Evolutionary conservation across 2,888 invertebrate species (phyloP), one percentile per base, ranked within the genome.

Genomic region (Geotrupes spiniger): DNA sequence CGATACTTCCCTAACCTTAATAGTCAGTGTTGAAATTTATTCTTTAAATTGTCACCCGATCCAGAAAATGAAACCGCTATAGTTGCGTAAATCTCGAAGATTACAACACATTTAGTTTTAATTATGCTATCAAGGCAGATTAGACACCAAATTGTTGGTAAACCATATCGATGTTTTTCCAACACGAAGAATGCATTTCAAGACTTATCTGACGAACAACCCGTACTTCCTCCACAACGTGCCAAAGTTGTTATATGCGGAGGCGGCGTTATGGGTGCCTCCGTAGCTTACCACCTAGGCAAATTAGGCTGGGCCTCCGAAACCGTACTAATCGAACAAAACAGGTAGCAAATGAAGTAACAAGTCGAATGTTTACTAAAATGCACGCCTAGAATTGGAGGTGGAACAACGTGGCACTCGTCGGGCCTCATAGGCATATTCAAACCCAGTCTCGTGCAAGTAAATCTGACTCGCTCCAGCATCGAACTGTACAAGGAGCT

Each of bases 251-350:
- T 92, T 33, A 84, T 95, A 64, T 93, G 93, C 71, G 95, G 95
- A 2, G 94, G 93, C 10, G 95, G 95, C 15, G 84, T 93, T 33
- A 88, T 92, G 80, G 95, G 94, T 2, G 87, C 90, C 6, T 89
- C 94, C 1, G 90, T 95, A 5, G 94, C 93, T 8, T 95, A 94
- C 70, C 91, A 95, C 70, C 75, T 96, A 36, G 87, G 90, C 0
- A 76, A 84, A 61, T 74, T 86, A 56, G 95, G 94, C 42, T 89
- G 89, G 85, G 91, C 89, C 5, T 76, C 78, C 16, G 82, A 90
- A 56, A 91, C 92, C 1, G 75, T 94, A 11, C 73, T 96, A 0
- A 74, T 96, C 31, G 95, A 96, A 69, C 88, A 91, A 74, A 90
- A 89, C 68, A 82, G 80, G 90, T 88, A 74, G 27, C 26, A 31